Evolutionary conservation across 2,113 vertebrate genomes (phyloP), one percentile per base, ranked within the genome.

Genomic region (Brachyistius frenatus): DNA sequence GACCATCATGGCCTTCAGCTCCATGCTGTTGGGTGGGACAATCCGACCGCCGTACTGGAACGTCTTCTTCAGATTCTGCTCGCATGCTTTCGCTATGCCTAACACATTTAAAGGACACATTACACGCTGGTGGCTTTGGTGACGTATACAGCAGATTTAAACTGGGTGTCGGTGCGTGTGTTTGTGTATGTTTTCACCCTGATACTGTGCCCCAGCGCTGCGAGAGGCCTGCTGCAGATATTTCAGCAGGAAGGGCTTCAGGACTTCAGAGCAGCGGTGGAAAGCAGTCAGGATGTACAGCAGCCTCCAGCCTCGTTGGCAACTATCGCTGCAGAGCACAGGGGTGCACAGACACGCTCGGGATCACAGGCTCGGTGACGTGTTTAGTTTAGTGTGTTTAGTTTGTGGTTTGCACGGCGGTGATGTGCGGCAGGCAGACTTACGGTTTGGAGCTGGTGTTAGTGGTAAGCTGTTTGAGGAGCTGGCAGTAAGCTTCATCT

Each of bases 1-100:
- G 86, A 99, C 98, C 98, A 99, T 93, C 94, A 98, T 96, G 70
- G 98, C 98, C 81, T 95, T 96, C 55, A 99, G 96, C 92, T 99
- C 98, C 94, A 96, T 97, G 93, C 73, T 94, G 92, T 94, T 96
- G 53, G 98, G 97, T 46, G 95, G 89, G 79, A 96, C 93, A 2
- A 87, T 86, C 3, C 98, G 96, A 5, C 98, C 98, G 0, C 98
- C 97, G 0, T 95, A 97, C 87, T 92, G 94, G 78, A 96, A 93
- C 0, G 98, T 99, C 86, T 98, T 99, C 90, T 89, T 93, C 78
- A 99, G 90, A 86, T 99, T 99, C 83, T 97, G 97, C 90, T 97
- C 96, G 0, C 98, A 99, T 2, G 96, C 96, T 88, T 97, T 99
- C 58, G 97, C 95, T 0, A 99, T 98, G 16, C 98, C 98, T 95